Percentiles rank a stretch among this genome's conserved stretches.
phyloP scores from a whole-genome alignment of 2,888 invertebrate genomes.

The Phanerotoma sp. region DNA sequence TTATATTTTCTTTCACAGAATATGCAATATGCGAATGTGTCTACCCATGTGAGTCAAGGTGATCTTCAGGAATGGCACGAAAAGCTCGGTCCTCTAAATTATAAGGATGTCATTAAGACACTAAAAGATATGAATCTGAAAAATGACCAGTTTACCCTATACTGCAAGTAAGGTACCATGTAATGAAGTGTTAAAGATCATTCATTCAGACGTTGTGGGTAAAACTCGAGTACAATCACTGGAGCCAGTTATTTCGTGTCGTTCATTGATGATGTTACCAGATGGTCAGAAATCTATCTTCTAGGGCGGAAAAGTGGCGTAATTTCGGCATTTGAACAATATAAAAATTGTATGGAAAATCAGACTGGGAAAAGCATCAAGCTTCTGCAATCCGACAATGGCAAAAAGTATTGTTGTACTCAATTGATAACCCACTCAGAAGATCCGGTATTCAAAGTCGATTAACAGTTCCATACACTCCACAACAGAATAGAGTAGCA shows the following conservation, averaged over 20 bases:
- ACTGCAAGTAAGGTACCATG: no score
- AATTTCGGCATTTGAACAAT: constrained; percentile 27
- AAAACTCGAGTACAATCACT: constrained; percentile 26
- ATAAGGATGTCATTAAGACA: constrained; percentile 10
- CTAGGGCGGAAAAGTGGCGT: constrained; percentile 30
- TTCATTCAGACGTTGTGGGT: constrained; percentile 33
- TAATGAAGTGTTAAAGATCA: constrained; percentile 23
- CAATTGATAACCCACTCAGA: constrained; percentile 32
- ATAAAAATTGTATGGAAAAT: constrained; percentile 26
- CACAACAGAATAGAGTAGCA: constrained; percentile 44
- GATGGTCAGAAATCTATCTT: constrained; percentile 29
- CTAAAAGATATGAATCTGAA: constrained; percentile 7
- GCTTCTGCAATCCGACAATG: constrained; percentile 30
- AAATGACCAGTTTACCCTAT: constrained; percentile 1
- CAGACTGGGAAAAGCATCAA: constrained; percentile 30
- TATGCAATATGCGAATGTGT: neutral
- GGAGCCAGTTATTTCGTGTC: constrained; percentile 29
- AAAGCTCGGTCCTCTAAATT: neutral
- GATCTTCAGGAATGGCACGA: neutral
- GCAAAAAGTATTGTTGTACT: constrained; percentile 20
- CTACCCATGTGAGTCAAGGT: neutral
- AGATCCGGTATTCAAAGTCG: constrained; percentile 37
- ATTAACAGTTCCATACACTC: constrained; percentile 37
- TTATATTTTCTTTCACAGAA: constrained; percentile 1
- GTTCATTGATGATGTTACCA: constrained; percentile 33